Evolutionary conservation across 1,140 invertebrate genomes (phyloP).

Genomic region (Hyles vespertilio): DNA sequence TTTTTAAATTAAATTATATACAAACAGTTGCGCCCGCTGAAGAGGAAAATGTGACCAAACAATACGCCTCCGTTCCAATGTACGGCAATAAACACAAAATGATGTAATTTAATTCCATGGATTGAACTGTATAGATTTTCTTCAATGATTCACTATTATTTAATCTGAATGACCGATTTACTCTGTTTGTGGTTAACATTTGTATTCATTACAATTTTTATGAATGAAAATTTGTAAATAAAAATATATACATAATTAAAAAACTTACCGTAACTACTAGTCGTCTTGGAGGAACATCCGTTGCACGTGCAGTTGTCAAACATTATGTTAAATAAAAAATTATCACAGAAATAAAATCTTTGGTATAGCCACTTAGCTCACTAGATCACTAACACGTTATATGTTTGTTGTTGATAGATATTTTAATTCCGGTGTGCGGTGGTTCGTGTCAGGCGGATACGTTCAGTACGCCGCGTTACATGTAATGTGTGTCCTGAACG

Average conservation of each 20-base stretch:
- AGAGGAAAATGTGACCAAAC: background rate
- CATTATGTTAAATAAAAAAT: conserved; percentile 35
- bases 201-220: no score
- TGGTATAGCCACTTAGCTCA: conserved; percentile 47
- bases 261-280: conserved; percentile 38
- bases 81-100: no score
- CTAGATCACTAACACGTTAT: conserved; percentile 11
- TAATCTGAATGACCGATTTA: no score
- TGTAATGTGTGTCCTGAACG: conserved; percentile 68
- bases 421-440: conserved; percentile 19
- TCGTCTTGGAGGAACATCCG: conserved; percentile 35
- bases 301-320: conserved; percentile 37
- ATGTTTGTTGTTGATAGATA: conserved; percentile 22
- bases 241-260: background rate
- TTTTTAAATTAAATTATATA: no score
- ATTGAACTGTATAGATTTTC: no score
- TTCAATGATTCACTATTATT: no score
- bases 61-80: no score
- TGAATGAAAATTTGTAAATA: no score
- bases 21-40: no score
- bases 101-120: no score
- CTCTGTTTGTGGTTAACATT: no score
- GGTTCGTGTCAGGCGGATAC: conserved; percentile 45
- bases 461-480: conserved; percentile 61
- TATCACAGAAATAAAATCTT: conserved; percentile 62